These are phyloP conservation scores for Pantelozetes paolii DNA, from an alignment of 2,888 invertebrate genomes.

Conservation along the genomic window DNA sequence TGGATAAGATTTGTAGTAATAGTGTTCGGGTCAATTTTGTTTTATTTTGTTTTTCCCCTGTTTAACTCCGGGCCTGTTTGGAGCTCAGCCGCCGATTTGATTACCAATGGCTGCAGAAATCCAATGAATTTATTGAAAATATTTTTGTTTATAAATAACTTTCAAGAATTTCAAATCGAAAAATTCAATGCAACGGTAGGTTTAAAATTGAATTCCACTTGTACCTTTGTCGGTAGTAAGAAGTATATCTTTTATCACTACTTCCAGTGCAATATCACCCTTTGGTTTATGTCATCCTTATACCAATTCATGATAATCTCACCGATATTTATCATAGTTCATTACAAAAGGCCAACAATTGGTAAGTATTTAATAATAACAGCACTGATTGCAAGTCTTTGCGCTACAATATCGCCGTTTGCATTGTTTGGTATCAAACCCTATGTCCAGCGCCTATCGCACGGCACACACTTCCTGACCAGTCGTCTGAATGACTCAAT, in stretches of 20 bases:
- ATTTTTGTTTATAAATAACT: slow-evolving; percentile 16
- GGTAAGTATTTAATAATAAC: not conserved
- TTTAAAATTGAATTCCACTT: not conserved
- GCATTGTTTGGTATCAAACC: not conserved
- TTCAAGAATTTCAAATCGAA: slow-evolving; percentile 14
- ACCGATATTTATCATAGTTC: slow-evolving; percentile 12
- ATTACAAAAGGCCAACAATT: not conserved
- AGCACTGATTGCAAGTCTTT: not conserved
- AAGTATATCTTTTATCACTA: not conserved
- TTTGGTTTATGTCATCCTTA: slow-evolving; percentile 14
- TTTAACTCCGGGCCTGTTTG: slow-evolving; percentile 4
- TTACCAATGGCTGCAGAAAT: not conserved
- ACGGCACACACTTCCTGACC: not conserved
- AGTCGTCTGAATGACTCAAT: not conserved
- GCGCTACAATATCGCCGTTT: not conserved
- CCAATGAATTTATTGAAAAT: slow-evolving; percentile 18
- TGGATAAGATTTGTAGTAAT: not conserved
- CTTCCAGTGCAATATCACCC: not conserved
- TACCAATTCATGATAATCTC: slow-evolving; percentile 5
- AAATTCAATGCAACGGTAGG: not conserved
- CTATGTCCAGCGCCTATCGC: not conserved
- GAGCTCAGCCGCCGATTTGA: not conserved
- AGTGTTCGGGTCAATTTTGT: not conserved
- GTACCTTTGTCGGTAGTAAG: not conserved
- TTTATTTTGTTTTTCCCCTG: slow-evolving; percentile 6